Base-by-base conservation (phyloP, 2,797 vertebrate genomes). In the Pangasius krempfi region DNA sequence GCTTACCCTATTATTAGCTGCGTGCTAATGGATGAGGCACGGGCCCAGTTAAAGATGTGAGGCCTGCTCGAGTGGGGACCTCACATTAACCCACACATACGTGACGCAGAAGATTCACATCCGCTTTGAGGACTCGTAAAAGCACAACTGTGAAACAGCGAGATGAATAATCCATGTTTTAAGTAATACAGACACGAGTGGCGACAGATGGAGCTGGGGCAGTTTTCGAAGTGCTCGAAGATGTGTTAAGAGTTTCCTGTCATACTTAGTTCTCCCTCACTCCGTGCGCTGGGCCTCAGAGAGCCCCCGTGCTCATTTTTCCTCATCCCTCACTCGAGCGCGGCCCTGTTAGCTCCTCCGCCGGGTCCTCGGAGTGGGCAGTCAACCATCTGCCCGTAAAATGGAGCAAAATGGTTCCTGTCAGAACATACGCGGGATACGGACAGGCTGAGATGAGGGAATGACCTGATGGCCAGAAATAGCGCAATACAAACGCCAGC, bases 151-250 rank as follows among this genome's bases (percentile, higher is more conserved):
- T 84, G 58, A 84, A 85, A 86, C 27, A 66, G 44, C 8, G 6
- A 30, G 70, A 79, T 92, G 88, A 93, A 95, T 94, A 72, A 94
- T 94, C 92, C 30, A 94, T 91, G 89, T 27, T 22, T 70, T 73
- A 89, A 89, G 85, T 86, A 91, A 90, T 89, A 84, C 72, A 89
- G 85, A 86, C 83, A 76, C 90, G 90, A 86, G 84, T 88, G 6
- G 40, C 78, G 90, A 92, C 86, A 92, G 93, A 93, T 90, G 86
- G 89, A 89, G 52, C 91, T 58, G 86, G 91, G 89, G 89, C 66
- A 60, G 80, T 88, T 44, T 87, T 89, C 10, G 20, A 79, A 56
- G 70, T 86, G 70, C 70, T 50, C 70, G 14, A 87, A 44, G 75
- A 91, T 3, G 87, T 87, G 88, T 84, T 87, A 90, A 88, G 85